phyloP scores from a whole-genome alignment of 2,113 vertebrate species.

The Menura novaehollandiae region DNA sequence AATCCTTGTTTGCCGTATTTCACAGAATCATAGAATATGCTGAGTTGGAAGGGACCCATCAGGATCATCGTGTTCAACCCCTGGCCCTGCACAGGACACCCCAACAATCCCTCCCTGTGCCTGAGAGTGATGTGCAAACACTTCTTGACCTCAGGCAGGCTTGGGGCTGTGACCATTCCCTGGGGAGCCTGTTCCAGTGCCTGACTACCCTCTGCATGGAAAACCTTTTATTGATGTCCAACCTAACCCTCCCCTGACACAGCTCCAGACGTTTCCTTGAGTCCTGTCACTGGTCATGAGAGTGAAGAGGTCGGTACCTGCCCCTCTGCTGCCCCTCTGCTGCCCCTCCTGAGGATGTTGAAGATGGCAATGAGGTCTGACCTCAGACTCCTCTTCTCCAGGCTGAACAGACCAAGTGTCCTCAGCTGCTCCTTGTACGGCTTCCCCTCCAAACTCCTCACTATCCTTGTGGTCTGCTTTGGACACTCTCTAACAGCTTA shows the following conservation, averaged over 20 bases:
- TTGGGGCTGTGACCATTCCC: neutral
- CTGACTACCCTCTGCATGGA: neutral
- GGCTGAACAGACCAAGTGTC: neutral
- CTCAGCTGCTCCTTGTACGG: neutral
- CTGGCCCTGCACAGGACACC: neutral
- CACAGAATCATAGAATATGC: neutral
- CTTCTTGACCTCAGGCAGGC: neutral
- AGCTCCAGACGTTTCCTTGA: rapidly evolving
- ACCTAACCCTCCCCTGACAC: neutral
- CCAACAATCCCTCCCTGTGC: neutral
- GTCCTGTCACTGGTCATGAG: rapidly evolving
- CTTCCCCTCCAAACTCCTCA: neutral
- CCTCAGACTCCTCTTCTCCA: neutral
- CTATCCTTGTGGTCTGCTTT: neutral
- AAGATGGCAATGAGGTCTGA: neutral
- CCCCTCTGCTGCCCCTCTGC: neutral
- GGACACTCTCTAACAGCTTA: neutral
- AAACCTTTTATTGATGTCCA: neutral
- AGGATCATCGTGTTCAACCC: neutral
- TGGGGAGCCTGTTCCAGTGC: neutral
- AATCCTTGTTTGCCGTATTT: neutral
- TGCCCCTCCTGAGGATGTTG: neutral
- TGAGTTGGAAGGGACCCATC: neutral
- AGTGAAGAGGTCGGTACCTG: neutral
- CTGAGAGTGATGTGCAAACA: neutral